A percentile compares a stretch with the other conserved stretches of the same genome.
These are phyloP conservation scores for Cotesia vestalis DNA, from an alignment of 1,140 invertebrate genomes.

Conservation along the genomic window DNA sequence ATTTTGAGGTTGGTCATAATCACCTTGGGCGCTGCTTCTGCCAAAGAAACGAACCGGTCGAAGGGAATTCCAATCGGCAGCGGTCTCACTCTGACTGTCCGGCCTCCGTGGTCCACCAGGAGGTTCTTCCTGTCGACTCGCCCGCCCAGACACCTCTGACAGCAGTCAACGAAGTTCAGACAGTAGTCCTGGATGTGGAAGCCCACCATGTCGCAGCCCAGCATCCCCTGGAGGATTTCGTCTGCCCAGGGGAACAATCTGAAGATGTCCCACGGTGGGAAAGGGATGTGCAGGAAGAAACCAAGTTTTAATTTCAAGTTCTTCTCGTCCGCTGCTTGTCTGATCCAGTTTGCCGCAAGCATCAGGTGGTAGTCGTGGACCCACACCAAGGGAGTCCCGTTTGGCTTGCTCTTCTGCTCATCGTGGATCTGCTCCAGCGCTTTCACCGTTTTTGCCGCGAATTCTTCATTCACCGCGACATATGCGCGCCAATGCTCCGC, in stretches of 20 bases:
- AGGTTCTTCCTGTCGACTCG: constrained; percentile 87
- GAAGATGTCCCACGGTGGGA: constrained; percentile 92
- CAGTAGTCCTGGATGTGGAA: constrained; percentile 94
- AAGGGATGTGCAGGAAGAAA: constrained; percentile 93
- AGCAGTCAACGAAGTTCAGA: constrained; percentile 91
- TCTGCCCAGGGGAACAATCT: constrained; percentile 89
- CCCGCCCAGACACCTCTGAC: constrained; percentile 85
- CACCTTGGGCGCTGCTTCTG: constrained; percentile 79
- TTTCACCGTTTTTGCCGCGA: constrained; percentile 80
- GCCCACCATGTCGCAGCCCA: constrained; percentile 89
- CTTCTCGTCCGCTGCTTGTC: constrained; percentile 82
- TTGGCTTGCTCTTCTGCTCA: constrained; percentile 67
- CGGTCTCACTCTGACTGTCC: constrained; percentile 83
- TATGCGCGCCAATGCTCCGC: constrained; percentile 86
- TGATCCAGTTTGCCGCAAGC: constrained; percentile 87
- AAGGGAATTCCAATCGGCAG: constrained; percentile 89
- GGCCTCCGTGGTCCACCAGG: constrained; percentile 85
- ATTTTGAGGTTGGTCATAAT: constrained; percentile 78
- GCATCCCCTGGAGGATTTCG: constrained; percentile 89
- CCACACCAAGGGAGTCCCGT: constrained; percentile 81
- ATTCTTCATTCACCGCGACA: constrained; percentile 81
- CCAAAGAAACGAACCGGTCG: constrained; percentile 84
- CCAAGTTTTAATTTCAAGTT: constrained; percentile 81
- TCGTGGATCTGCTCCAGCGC: constrained; percentile 74
- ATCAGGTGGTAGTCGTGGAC: constrained; percentile 93